Base-by-base conservation (phyloP, 2,888 invertebrate genomes). In the Phyto melanocephala region DNA sequence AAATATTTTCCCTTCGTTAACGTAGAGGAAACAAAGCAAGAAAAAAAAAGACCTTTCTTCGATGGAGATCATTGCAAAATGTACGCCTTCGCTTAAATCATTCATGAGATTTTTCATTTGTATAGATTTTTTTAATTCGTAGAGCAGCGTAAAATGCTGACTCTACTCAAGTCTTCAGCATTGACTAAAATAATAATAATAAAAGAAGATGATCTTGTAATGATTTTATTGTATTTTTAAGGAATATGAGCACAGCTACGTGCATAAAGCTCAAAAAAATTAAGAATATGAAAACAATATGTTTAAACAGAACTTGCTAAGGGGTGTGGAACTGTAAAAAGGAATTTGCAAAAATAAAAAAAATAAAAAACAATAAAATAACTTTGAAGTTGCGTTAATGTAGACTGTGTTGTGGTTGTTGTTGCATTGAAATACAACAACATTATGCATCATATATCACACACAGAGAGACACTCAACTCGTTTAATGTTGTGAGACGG, bases 31-130 rank as follows among this genome's bases (percentile, higher is more conserved):
- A 28, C 5, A 24, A 40, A 13, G 11, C 5, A 52, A 28, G 8
- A 1, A 28, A 33, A 37, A 60, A 40, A 17, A 60, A 15, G 1
- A 5, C 15, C n/a, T 62, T 60, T 40, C 45, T 54, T 62, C 54
- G 42, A 42, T 56, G 42, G 35, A 22, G 56, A 71, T 71, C 71
- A 52, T 65, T 72, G 52, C 45, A 80, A 28, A 28, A 60, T 74
- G 72, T 72, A 80, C 79, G 79, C 79, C 72, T 80, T 80, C 79
- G 52, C 67, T 54, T 52, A 60, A 74, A 74, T 80, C 79, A 80
- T 80, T 80, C 79, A 80, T 74, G 45, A 80, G 60, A 60, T 67
- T 50, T 50, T 35, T 5, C 5, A 33, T 17, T 28, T 6, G 28
- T 28, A 5, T 28, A 28, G n/a, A n/a, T n/a, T n/a, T n/a, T n/a